Percentiles rank a stretch among this genome's conserved stretches.
Conservation (phyloP, 2,888 invertebrate species). For the Hymenopus coronatus region DNA sequence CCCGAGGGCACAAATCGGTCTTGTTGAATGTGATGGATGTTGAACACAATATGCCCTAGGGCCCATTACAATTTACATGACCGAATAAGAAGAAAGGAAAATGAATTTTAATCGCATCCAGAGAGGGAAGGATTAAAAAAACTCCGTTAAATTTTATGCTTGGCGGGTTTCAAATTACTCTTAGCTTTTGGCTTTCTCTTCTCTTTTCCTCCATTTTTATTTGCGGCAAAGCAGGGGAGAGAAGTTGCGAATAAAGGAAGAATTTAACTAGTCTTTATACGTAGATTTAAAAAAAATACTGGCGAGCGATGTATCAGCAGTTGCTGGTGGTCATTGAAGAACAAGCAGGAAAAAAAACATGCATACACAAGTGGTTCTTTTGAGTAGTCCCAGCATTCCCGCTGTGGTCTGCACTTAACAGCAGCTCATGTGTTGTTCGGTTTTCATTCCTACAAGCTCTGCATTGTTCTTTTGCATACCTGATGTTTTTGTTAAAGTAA, state of each 20-base stretch:
- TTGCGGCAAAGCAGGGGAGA: not conserved
- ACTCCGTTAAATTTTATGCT: constrained; percentile 9
- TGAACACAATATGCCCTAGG: not conserved
- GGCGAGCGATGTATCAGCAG: not conserved
- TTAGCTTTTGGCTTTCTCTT: not conserved
- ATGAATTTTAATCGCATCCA: constrained; percentile 16
- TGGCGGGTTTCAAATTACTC: constrained; percentile 5
- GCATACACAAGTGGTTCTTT: not conserved
- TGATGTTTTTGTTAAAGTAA: not conserved
- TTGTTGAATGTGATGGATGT: not conserved
- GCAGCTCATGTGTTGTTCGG: not conserved
- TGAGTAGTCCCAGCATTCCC: not conserved
- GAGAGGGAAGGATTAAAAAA: constrained; percentile 15
- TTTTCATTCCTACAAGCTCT: not conserved
- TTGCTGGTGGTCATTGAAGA: not conserved
- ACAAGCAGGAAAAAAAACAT: not conserved
- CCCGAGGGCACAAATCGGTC: not conserved
- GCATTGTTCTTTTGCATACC: not conserved
- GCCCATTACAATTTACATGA: constrained; percentile 17
- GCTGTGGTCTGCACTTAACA: not conserved
- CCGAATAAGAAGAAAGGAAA: constrained; percentile 15
- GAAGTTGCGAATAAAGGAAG: not conserved
- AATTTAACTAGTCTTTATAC: not conserved
- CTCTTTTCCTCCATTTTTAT: not conserved
- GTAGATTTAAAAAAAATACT: not conserved